Conservation (phyloP, 1,140 invertebrate genomes). For the Riptortus pedestris region DNA sequence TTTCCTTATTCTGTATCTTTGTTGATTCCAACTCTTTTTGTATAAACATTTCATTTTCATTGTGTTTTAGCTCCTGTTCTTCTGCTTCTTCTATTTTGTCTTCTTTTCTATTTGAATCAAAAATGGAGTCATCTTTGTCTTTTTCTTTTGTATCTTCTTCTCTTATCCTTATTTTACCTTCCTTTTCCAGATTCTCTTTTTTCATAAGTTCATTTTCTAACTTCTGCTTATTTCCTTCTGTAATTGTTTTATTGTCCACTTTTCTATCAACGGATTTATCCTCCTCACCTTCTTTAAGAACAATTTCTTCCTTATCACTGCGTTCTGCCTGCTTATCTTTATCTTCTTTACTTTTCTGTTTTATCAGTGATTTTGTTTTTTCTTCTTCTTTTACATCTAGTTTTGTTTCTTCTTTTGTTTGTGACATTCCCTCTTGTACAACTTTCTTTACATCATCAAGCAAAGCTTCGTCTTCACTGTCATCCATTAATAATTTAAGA, state of each 20-base stretch:
- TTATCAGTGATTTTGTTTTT: not conserved
- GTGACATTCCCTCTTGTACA: not conserved
- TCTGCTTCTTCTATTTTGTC: not conserved
- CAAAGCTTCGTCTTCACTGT: not conserved
- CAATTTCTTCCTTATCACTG: not conserved
- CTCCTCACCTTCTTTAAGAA: not conserved
- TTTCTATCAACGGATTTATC: not conserved
- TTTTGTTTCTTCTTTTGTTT: not conserved
- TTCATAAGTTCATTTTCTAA: not conserved
- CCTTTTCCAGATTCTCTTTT: not conserved
- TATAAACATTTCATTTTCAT: not conserved
- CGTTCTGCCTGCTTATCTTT: not conserved
- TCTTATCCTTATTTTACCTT: not conserved
- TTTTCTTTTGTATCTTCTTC: not conserved
- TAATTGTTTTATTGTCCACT: not conserved
- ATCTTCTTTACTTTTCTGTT: not conserved
- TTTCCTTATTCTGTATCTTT: not conserved
- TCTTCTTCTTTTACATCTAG: not conserved
- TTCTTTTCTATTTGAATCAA: not conserved
- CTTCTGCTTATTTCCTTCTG: not conserved
- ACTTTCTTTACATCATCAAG: conserved; percentile 9
- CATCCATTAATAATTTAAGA: not conserved
- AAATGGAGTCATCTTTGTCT: not conserved
- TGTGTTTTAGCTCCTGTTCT: not conserved
- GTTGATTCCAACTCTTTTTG: not conserved